phyloP scores from a whole-genome alignment of 2,113 vertebrate species.

The zebrafish (Danio rerio) region GRCz12tu NC_133198.1:23838001-23838500 shows the following conservation, averaged over 20 bases:
- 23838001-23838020: not conserved
- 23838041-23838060: no score
- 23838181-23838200: not conserved
- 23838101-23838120: no score
- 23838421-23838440: conserved; percentile 62
- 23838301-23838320: conserved; percentile 65
- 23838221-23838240: not conserved
- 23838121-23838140: no score
- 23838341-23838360: conserved; percentile 30
- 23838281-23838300: conserved; percentile 62
- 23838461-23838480: conserved; percentile 73
- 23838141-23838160: no score
- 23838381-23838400: conserved; percentile 59
- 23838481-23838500: conserved; percentile 62
- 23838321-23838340: conserved; percentile 65
- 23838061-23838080: no score
- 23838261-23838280: conserved; percentile 31
- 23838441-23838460: conserved; percentile 75
- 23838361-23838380: conserved; percentile 21
- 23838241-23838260: conserved; percentile 1
- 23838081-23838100: no score
- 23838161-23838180: no score
- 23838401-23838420: conserved; percentile 62
- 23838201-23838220: not conserved
- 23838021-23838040: not conserved